Conservation (phyloP, 2,888 invertebrate species). For the Minunthozetes semirufus region DNA sequence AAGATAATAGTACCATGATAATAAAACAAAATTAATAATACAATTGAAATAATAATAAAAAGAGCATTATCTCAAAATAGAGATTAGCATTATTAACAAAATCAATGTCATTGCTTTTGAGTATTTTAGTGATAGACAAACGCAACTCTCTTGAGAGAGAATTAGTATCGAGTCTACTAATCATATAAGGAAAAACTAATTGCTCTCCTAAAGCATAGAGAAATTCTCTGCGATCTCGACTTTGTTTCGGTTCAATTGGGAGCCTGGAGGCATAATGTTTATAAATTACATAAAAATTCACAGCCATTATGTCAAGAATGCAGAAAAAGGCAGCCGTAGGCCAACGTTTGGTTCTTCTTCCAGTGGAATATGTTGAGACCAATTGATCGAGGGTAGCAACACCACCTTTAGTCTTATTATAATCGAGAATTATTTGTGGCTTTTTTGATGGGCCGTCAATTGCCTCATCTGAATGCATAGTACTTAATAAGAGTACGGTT, state of each 20-base stretch:
- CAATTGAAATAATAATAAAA: no score
- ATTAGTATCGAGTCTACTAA: no score
- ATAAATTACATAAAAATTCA: constrained; percentile 23
- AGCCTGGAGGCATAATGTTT: not conserved
- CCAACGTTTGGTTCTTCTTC: not conserved
- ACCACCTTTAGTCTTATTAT: constrained; percentile 34
- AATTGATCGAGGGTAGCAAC: constrained; percentile 34
- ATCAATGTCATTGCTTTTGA: no score
- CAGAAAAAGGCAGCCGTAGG: not conserved
- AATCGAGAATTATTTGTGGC: constrained; percentile 33
- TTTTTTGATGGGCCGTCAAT: constrained; percentile 9
- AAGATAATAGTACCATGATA: no score
- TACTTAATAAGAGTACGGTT: constrained; percentile 5
- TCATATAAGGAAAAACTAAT: no score
- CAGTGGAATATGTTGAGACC: not conserved
- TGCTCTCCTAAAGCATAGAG: not conserved
- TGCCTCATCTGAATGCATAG: constrained; percentile 29
- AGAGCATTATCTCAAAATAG: no score
- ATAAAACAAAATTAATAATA: no score
- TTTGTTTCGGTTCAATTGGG: not conserved
- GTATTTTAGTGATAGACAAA: no score
- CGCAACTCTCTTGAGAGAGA: no score
- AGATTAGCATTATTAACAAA: no score
- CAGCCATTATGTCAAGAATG: constrained; percentile 19
- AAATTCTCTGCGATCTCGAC: not conserved